Evolutionary conservation across 2,113 vertebrate genomes (phyloP).

Genomic region (Lophochroa leadbeateri): DNA sequence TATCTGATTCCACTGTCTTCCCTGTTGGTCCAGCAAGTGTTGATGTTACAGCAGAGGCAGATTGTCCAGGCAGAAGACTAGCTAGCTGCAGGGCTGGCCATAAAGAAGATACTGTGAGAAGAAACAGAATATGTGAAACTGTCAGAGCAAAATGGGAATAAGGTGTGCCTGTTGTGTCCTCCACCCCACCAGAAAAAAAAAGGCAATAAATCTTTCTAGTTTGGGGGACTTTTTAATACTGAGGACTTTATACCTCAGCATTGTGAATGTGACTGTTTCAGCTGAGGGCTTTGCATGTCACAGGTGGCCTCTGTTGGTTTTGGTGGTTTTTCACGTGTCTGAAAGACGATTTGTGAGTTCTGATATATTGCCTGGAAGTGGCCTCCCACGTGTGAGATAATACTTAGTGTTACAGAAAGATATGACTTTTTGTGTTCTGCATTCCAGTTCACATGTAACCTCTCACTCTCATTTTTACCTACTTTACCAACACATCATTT

Average conservation of each 20-base stretch:
- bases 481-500: neutral
- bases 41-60: neutral
- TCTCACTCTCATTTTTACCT: neutral
- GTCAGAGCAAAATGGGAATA: neutral
- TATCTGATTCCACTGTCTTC: neutral
- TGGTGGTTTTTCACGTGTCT: neutral
- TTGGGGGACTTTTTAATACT: neutral
- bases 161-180: neutral
- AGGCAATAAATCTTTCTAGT: neutral
- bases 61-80: neutral
- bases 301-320: neutral
- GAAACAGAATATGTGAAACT: neutral
- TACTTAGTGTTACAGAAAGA: neutral
- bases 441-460: neutral
- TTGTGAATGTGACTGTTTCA: neutral
- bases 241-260: neutral
- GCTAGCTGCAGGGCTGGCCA: neutral
- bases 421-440: neutral
- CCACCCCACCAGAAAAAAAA: neutral
- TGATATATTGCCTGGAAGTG: neutral
- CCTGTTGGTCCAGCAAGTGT: neutral
- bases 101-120: neutral
- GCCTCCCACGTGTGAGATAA: neutral
- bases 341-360: neutral
- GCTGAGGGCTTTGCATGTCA: neutral